Base-by-base conservation (phyloP, 2,797 vertebrate genomes). In the Telmatherina bonti region DNA sequence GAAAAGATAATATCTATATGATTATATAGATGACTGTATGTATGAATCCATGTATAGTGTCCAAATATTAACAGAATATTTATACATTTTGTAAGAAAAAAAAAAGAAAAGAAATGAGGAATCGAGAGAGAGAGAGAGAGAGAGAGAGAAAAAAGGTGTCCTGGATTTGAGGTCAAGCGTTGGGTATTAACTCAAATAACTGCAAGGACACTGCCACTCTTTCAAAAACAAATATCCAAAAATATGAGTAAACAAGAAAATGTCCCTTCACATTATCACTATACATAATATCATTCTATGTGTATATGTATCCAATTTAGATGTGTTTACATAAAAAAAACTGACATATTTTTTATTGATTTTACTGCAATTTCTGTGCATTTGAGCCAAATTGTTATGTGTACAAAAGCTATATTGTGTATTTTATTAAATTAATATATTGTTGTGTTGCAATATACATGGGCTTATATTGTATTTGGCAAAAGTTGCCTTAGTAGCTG, bases 371-470 rank as follows among this genome's bases (percentile, higher is more conserved):
- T 97, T 97, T 99, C 96, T 96, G 98, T 99, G 97, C 97, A 99
- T 99, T 97, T 99, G 97, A 99, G 98, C 97, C 98, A 99, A 99
- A 99, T 97, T 97, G 98, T 99, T 98, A 96, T 94, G 97, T 99
- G 97, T 99, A 98, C 97, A 98, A 99, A 97, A 99, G 97, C 98
- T 99, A 99, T 99, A 99, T 99, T 99, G 97, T 99, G 98, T 99
- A 99, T 99, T 99, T 99, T 99, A 99, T 99, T 99, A 99, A 99
- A 99, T 99, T 98, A 99, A 99, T 99, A 99, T 99, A 99, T 99
- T 97, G 97, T 99, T 99, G 97, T 99, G 97, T 99, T 99, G 97
- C 97, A 99, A 98, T 97, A 97, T 97, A 97, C 96, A 97, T 98
- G 97, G 98, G 97, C 97, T 99, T 99, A 97, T 98, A 99, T 97